Conservation (phyloP, 2,113 vertebrate species). For the Ammodramus savannarum region DNA sequence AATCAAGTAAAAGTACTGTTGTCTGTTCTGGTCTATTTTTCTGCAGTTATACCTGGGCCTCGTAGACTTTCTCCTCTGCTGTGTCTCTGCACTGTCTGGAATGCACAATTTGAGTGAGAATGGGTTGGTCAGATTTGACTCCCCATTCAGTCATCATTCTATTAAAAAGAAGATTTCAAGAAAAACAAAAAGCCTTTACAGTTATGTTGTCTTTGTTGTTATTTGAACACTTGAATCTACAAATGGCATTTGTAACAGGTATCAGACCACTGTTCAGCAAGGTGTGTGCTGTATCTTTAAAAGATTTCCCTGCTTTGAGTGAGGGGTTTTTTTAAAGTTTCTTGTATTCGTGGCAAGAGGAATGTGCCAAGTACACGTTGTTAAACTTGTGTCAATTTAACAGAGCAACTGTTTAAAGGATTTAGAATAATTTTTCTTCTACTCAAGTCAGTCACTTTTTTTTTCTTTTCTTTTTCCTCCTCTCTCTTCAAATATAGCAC, state of each 20-base stretch:
- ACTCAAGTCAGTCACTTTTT: background rate
- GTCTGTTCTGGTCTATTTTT: background rate
- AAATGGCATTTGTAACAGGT: background rate
- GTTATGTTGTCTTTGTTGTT: background rate
- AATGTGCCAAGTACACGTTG: background rate
- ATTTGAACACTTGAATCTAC: background rate
- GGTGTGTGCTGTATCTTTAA: conserved; percentile 21
- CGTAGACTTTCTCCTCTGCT: background rate
- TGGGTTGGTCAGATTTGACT: background rate
- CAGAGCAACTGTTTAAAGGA: conserved; percentile 11
- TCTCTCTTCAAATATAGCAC: background rate
- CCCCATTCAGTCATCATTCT: background rate
- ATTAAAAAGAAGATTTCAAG: background rate
- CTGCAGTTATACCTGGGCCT: background rate
- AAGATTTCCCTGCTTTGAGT: background rate
- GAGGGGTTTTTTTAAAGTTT: background rate
- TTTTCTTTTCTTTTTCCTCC: background rate
- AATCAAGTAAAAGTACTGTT: background rate
- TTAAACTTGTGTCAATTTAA: conserved; percentile 30
- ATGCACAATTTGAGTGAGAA: background rate
- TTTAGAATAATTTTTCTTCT: conserved; percentile 7
- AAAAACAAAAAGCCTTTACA: background rate
- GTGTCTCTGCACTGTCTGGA: background rate
- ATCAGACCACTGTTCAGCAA: background rate
- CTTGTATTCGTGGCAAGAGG: conserved; percentile 22